These are phyloP conservation scores for Scylla paramamosain DNA, from an alignment of 1,140 invertebrate genomes.

Conservation along the genomic window DNA sequence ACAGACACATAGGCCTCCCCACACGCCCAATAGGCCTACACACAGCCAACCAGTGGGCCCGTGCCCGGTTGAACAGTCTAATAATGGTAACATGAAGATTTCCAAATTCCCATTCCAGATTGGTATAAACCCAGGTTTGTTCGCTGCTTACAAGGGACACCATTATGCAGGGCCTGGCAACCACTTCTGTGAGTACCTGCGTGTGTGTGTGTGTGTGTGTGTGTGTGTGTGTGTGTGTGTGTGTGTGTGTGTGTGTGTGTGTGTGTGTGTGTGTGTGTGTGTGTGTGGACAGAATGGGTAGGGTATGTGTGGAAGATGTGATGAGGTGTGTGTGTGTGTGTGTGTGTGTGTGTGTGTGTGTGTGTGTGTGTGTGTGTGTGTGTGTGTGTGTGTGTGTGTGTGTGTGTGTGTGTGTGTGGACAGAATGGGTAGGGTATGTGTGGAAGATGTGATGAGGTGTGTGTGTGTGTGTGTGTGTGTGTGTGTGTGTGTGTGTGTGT, in stretches of 20 bases:
- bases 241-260: neutral
- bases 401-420: neutral
- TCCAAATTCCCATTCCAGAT: conserved; percentile 85
- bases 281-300: too few species aligned
- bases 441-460: too few species aligned
- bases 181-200: conserved; percentile 92
- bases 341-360: neutral
- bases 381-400: too few species aligned
- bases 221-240: neutral
- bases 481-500: neutral
- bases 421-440: too few species aligned
- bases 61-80: conserved; percentile 74
- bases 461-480: neutral
- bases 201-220: neutral
- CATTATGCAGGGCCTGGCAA: conserved; percentile 99
- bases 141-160: conserved; percentile 98
- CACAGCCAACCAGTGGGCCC: conserved; percentile 72
- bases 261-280: too few species aligned
- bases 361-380: conserved; percentile 9
- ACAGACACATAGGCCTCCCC: neutral
- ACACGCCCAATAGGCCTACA: neutral
- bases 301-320: too few species aligned
- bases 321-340: too few species aligned
- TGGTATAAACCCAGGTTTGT: conserved; percentile 97
- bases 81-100: conserved; percentile 77